phyloP scores from a whole-genome alignment of 1,140 invertebrate genomes.

The Meteorus sp. region DNA sequence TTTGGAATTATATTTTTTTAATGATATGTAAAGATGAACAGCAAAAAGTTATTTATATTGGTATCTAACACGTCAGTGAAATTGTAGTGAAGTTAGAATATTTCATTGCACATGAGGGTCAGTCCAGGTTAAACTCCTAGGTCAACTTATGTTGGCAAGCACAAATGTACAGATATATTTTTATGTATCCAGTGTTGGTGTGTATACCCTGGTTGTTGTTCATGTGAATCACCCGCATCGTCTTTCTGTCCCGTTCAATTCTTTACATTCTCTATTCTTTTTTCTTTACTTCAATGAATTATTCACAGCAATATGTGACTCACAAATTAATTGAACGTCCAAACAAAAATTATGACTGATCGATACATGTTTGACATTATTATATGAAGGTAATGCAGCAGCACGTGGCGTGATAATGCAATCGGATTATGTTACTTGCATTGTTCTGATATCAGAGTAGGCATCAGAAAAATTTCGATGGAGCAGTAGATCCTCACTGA shows the following conservation, averaged over 20 bases:
- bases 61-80: too few species aligned
- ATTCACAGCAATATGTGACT: slow-evolving; percentile 17
- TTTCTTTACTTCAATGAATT: slow-evolving; percentile 8
- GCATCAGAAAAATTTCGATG: too few species aligned
- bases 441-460: too few species aligned
- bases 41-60: too few species aligned
- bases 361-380: slow-evolving; percentile 28
- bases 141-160: not conserved
- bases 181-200: not conserved
- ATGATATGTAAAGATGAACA: too few species aligned
- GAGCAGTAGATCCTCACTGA: too few species aligned
- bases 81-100: too few species aligned
- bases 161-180: not conserved
- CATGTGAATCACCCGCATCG: not conserved
- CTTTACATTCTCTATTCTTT: not conserved
- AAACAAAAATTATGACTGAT: slow-evolving; percentile 31
- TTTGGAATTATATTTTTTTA: too few species aligned
- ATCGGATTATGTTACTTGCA: too few species aligned
- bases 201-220: not conserved
- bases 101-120: not conserved
- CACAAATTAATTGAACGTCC: slow-evolving; percentile 29
- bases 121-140: not conserved
- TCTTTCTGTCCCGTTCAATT: not conserved
- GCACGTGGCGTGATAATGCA: too few species aligned
- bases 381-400: too few species aligned